Evolutionary conservation across 2,113 vertebrate species (phyloP), one percentile per base, ranked within the genome.

Genomic region (Lonchura striata): DNA sequence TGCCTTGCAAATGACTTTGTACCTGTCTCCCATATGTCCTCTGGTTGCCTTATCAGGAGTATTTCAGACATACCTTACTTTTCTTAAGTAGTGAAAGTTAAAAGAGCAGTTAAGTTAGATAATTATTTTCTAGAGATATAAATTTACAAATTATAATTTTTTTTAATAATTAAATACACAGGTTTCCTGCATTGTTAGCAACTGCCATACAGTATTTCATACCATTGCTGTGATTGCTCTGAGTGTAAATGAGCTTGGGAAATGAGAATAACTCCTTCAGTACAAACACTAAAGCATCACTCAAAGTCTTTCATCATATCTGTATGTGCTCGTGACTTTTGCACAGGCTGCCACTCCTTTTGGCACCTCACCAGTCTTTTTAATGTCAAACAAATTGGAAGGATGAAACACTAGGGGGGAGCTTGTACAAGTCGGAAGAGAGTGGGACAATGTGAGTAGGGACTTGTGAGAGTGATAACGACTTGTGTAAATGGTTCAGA

Each of bases 291-390:
- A 33, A 68, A 85, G 64, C 16, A 56, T 33, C 14, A 35, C 17
- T 83, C 39, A 22, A 4, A 66, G 22, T 59, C 39, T 59, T 90
- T 35, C 15, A 19, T 49, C 13, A 2, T 50, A 30, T 33, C 35
- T 1, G 0, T 66, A 20, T 0, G 0, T 56, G 25, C 21, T 49
- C 59, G 13, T 72, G 46, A 14, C n/a, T 49, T 84, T 56, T 74
- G 64, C 21, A 18, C 14, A 27, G 49, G 28, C 24, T 5, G 1
- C 19, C 13, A 4, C 31, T 82, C 23, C 4, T 7, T 70, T 82
- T 71, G 30, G 7, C 19, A 88, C 8, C 23, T 44, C 8, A 16
- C 1, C 1, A n/a, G 24, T 63, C 41, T 52, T 42, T 82, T 53
- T 14, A 33, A 14, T 19, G 23, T 53, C 33, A 54, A 21, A 17